Base-by-base conservation (phyloP, 1,140 invertebrate species). In the Bombus confusus region DNA sequence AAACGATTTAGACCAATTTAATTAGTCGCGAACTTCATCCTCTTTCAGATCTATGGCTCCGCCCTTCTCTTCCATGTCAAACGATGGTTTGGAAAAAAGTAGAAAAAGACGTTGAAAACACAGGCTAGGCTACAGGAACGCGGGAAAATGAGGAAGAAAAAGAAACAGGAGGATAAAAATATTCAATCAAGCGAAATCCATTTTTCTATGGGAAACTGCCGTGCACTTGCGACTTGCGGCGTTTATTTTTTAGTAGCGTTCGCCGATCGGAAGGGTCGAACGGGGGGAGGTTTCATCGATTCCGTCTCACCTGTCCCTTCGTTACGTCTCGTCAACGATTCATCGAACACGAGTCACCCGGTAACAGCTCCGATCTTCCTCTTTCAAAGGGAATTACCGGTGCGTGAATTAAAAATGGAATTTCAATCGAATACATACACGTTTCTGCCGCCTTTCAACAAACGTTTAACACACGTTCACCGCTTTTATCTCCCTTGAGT, bases 391-490 rank as follows among this genome's bases (percentile, higher is more conserved):
- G 47, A 69, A 39, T 39, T 57, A 69, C 18, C 74, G 59, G 66
- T 66, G 81, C 73, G 81, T 77, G 74, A 83, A 77, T 83, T 52
- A 83, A 77, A 76, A 83, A 77, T 76, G 66, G 59, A 75, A 83
- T 83, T 83, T 31, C 73, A 22, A 41, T 77, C 41, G 41, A 22
- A 5, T 31, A 37, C 47, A n/a, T 71, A 12, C 39, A 10, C 43
- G n/a, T 43, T 31, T 1, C 13, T 39, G 6, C 13, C 52, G 25
- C 47, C 10, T 73, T 41, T 31, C n/a, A 31, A n/a, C 64, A 15
- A 10, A 6, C 4, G 41, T 5, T 47, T 25, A 2, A 31, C n/a
- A n/a, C 62, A 1, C n/a, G 6, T 62, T 62, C 59, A 10, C 18
- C 47, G 1, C 18, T 22, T 52, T 52, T 22, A 52, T 52, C 6